Base-by-base conservation (phyloP, 2,888 invertebrate genomes). In the Atrina japonica region DNA sequence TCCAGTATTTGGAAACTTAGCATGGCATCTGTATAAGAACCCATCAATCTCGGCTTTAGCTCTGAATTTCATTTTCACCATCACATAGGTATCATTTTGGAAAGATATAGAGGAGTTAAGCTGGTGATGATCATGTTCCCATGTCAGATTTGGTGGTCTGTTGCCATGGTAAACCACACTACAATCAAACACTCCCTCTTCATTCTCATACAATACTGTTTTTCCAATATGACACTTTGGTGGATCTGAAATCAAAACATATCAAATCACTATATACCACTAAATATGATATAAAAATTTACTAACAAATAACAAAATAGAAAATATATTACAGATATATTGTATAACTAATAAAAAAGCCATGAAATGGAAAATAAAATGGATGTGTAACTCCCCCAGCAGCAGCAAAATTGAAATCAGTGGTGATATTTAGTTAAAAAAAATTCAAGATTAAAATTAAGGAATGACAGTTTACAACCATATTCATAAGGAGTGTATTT, bases 131-230 rank as follows among this genome's bases (percentile, higher is more conserved):
- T 73, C 76, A 47, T 75, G 67, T 47, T 78, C 68, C 85, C 85
- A 86, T 47, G 77, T 72, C 47, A 86, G 58, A 6, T 41, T 43
- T 11, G 86, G 84, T 25, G 76, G 72, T n/a, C 71, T 68, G 73
- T 77, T 80, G 9, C 86, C 86, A 72, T 76, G 73, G 76, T 74
- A 86, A 30, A 68, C 60, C 30, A 85, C 77, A 55, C 64, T 66
- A 66, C 86, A 86, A 66, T 80, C 81, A 64, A 86, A 81, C 25
- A 77, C 79, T 53, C 82, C 80, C 70, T 79, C 77, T 53, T 84
- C 70, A 7, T 64, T 47, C 3, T 56, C 23, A n/a, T 49, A 5
- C 16, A 61, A 27, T 18, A 18, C 30, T 18, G 30, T 49, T 18
- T 61, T 61, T 14, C 25, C 21, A 43, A 77, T 79, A 66, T 68